phyloP scores from a whole-genome alignment of 1,140 invertebrate genomes.

The Pachyrhynchus sulphureomaculatus region DNA sequence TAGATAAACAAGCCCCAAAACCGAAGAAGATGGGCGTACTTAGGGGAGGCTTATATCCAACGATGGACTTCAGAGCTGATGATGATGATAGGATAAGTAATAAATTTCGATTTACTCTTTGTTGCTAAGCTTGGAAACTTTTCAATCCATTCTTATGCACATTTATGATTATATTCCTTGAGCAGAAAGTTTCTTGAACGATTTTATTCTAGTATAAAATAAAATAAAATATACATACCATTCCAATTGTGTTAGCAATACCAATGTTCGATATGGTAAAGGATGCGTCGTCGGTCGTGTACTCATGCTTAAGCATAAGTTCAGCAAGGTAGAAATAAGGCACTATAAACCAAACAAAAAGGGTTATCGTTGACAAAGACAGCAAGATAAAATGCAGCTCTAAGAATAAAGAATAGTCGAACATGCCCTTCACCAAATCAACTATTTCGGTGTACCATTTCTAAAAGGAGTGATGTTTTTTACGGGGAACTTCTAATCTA shows the following conservation, averaged over 20 bases:
- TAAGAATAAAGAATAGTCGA: slow-evolving; percentile 79
- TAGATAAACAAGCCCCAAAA: no score
- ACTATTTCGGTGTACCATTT: slow-evolving; percentile 74
- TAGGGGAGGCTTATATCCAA: no score
- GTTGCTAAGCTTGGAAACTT: no score
- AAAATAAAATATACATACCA: slow-evolving; percentile 60
- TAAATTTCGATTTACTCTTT: no score
- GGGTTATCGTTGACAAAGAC: slow-evolving; percentile 77
- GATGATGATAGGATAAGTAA: no score
- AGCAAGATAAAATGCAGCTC: slow-evolving; percentile 79
- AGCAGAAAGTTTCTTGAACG: no score
- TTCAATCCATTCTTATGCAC: no score
- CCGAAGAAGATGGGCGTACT: no score
- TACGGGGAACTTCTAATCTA: neutral
- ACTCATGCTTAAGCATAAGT: slow-evolving; percentile 62
- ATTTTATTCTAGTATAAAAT: no score
- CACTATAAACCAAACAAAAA: slow-evolving; percentile 89
- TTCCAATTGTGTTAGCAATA: slow-evolving; percentile 85
- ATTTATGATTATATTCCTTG: no score
- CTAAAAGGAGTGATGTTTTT: slow-evolving; percentile 54
- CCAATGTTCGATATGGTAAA: slow-evolving; percentile 79
- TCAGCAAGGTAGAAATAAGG: slow-evolving; percentile 88
- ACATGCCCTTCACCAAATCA: slow-evolving; percentile 70
- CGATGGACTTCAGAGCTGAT: no score
- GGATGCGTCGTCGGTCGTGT: slow-evolving; percentile 71